Conservation (phyloP, 2,797 vertebrate species). For the Schizothorax lantsangensis region DNA sequence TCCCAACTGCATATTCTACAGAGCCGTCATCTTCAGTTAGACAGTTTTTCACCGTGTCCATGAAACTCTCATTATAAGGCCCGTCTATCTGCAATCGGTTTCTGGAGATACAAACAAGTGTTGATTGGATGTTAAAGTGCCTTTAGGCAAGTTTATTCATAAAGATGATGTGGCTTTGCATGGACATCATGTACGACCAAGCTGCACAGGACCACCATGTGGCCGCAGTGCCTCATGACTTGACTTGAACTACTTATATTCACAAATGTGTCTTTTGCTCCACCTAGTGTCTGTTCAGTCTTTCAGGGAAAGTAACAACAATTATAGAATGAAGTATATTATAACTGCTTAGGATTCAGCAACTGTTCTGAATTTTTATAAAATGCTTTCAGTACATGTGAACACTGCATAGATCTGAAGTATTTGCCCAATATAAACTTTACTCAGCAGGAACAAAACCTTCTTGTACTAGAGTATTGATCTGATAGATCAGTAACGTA, state of each 20-base stretch:
- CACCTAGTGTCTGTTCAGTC: slow-evolving; percentile 50
- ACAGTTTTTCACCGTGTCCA: slow-evolving; percentile 90
- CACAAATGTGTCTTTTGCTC: slow-evolving; percentile 42
- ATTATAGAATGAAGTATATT: no score
- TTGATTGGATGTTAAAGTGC: background rate
- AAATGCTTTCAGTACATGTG: background rate
- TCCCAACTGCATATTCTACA: slow-evolving; percentile 87
- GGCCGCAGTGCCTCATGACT: background rate
- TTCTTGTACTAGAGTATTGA: background rate
- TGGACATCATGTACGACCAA: background rate
- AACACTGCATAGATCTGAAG: background rate
- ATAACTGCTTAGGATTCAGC: background rate
- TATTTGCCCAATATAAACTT: background rate
- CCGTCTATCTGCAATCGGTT: slow-evolving; percentile 90
- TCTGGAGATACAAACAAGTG: slow-evolving; percentile 68
- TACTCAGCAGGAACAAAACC: background rate
- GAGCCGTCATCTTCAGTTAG: slow-evolving; percentile 90
- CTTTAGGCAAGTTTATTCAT: background rate
- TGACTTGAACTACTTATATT: background rate
- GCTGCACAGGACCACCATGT: background rate
- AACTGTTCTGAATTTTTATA: background rate
- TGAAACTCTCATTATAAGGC: slow-evolving; percentile 89
- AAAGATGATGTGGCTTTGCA: background rate
- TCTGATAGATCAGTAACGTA: background rate
- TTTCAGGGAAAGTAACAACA: background rate